Base-by-base conservation (phyloP, 1,140 invertebrate genomes). In the Polypedilum vanderplanki region DNA sequence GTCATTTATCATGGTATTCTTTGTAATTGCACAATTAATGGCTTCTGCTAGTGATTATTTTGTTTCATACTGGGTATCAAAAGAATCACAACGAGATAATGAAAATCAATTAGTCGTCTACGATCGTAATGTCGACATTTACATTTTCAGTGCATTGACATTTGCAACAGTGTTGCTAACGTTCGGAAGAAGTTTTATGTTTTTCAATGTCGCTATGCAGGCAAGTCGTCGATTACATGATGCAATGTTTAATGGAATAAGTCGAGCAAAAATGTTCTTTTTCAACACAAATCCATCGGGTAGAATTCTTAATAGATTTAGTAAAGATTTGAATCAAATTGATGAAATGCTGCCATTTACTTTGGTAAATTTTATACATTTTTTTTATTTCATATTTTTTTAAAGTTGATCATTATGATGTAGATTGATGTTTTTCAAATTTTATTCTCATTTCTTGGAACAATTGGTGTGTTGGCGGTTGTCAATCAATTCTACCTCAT, bases 211-310 rank as follows among this genome's bases (percentile, higher is more conserved):
- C 79, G 90, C 90, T 73, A 90, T 92, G 86, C 86, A 86, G 57
- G 87, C 92, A 1, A 93, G 93, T 0, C 87, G 87, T 0, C 88
- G 84, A 33, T 83, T 93, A 20, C 91, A 93, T 77, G 87, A 90
- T 77, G 80, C 80, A 40, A 90, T 91, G 88, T 89, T 90, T 77
- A 78, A 81, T 0, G 82, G 82, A 57, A 78, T 91, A 17, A 79
- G 83, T 90, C 92, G 80, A 18, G 80, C 83, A 0, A 78, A 76
- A 7, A 88, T 89, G 85, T 77, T 81, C 15, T 90, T 90, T 77
- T 90, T 88, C 77, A 87, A 90, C 74, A 80, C 80, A 3, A 90
- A 87, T 77, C 87, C 88, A 40, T 84, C 85, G 78, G 90, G 90
- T 8, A 83, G 89, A 77, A 90, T 91, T 70, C 78, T 91, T 0